phyloP scores from a whole-genome alignment of 2,113 vertebrate species.

The Anarrhichthys ocellatus region DNA sequence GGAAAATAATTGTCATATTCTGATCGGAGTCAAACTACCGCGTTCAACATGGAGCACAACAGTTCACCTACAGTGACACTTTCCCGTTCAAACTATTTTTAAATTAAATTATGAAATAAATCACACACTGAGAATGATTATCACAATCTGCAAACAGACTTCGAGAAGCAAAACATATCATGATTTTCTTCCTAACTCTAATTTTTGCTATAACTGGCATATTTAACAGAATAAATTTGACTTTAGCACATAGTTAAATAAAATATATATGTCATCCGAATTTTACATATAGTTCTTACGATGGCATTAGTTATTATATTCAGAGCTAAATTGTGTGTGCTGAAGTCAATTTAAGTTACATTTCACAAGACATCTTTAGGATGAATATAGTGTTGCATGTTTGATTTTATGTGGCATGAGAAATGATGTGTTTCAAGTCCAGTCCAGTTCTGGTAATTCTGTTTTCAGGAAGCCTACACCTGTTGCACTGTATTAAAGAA shows the following conservation, averaged over 20 bases:
- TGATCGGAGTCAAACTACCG: not conserved
- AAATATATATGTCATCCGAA: not conserved
- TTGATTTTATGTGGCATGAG: not conserved
- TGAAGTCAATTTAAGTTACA: not conserved
- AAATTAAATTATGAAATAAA: not conserved
- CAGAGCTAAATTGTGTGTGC: not conserved
- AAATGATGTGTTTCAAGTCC: not conserved
- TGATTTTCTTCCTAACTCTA: not conserved
- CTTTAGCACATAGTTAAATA: not conserved
- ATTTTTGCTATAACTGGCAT: not conserved
- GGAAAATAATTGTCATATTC: not conserved
- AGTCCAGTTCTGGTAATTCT: not conserved
- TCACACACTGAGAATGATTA: not conserved
- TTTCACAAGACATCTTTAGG: not conserved
- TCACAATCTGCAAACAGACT: not conserved
- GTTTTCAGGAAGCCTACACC: conserved; percentile 52
- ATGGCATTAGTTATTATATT: not conserved
- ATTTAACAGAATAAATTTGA: not conserved
- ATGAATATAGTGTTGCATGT: not conserved
- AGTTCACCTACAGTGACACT: not conserved
- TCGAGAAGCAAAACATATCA: not conserved
- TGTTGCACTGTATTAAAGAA: conserved; percentile 58
- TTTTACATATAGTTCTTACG: not conserved
- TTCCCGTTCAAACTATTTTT: not conserved
- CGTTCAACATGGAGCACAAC: not conserved